Evolutionary conservation across 2,113 vertebrate genomes (phyloP).

Genomic region (Nycticebus coucang): DNA sequence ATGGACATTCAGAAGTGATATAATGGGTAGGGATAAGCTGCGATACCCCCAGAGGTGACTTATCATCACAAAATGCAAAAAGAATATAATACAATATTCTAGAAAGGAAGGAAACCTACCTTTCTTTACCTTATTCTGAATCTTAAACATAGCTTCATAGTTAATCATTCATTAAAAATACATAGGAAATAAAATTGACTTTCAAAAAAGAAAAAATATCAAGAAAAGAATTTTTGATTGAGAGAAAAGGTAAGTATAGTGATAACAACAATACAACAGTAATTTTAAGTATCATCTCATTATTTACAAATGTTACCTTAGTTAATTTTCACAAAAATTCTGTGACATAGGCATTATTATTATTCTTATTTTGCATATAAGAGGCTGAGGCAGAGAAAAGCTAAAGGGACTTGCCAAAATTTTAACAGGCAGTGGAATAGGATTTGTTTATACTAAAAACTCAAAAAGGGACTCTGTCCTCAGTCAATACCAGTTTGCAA

Average conservation of each 20-base stretch:
- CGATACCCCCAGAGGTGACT: neutral
- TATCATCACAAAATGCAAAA: neutral
- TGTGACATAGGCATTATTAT: neutral
- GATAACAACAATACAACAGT: neutral
- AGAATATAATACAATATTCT: neutral
- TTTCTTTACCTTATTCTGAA: constrained; percentile 1
- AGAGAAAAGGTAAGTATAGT: neutral
- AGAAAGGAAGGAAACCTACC: neutral
- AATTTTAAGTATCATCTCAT: neutral
- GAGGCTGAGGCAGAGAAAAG: neutral
- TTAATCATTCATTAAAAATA: neutral
- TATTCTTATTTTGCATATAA: neutral
- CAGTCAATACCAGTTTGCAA: neutral
- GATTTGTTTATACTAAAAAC: neutral
- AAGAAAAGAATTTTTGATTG: neutral
- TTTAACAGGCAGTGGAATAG: neutral
- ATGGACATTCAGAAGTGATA: neutral
- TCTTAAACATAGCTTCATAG: neutral
- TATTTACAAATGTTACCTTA: neutral
- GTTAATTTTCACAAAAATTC: neutral
- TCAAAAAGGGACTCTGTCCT: neutral
- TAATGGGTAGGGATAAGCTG: neutral
- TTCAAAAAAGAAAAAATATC: neutral
- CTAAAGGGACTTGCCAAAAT: neutral
- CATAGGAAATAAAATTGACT: constrained; percentile 30